Conservation (phyloP, 2,113 vertebrate genomes). For the Halichoerus grypus region DNA sequence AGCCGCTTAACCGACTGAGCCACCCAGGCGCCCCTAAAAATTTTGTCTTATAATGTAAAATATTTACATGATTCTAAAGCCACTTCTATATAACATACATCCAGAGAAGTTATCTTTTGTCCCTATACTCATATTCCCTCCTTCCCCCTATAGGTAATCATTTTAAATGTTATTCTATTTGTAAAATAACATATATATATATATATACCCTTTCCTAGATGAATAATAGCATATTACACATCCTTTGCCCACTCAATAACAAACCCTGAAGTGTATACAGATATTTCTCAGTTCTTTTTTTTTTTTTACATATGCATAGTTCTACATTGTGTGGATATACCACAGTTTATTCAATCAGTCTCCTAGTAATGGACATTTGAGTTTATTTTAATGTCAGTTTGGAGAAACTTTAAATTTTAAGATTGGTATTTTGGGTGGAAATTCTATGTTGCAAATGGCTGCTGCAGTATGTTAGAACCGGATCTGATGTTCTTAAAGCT, state of each 20-base stretch:
- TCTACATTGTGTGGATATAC: background rate
- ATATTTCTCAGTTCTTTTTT: background rate
- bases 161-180: background rate
- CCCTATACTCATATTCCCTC: background rate
- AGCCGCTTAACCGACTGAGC: too few species aligned
- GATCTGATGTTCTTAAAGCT: slow-evolving; percentile 6
- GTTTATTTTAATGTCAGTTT: background rate
- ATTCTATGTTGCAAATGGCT: background rate
- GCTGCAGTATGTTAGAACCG: background rate
- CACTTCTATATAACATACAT: background rate
- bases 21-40: too few species aligned
- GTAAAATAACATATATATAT: background rate
- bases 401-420: slow-evolving; percentile 22
- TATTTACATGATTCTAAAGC: slow-evolving; percentile 2
- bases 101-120: background rate
- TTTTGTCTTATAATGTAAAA: background rate
- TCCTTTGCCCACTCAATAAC: background rate
- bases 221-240: background rate
- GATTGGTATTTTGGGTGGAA: background rate
- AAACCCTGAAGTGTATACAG: background rate
- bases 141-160: background rate
- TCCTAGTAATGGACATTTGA: background rate
- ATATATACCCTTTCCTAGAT: background rate
- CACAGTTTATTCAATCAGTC: background rate
- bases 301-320: background rate